These are phyloP conservation scores for Leptopilina drosophilae DNA, from an alignment of 2,888 invertebrate species.

Conservation along the genomic window DNA sequence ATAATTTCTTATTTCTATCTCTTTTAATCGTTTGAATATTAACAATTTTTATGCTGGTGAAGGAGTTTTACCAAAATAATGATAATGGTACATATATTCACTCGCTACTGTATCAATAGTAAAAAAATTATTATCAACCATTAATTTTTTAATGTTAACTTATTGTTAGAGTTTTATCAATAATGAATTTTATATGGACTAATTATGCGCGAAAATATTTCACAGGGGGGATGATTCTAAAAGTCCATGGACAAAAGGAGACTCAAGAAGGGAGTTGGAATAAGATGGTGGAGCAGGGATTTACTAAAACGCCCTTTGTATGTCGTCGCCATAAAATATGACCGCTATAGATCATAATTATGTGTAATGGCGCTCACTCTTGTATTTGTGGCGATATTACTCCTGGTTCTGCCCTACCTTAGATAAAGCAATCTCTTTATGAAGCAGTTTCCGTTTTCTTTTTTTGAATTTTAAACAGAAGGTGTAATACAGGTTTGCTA, in stretches of 20 bases:
- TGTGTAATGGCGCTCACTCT: constrained; percentile 74
- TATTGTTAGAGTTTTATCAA: too few species aligned
- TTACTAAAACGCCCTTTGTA: constrained; percentile 72
- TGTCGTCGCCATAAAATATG: constrained; percentile 72
- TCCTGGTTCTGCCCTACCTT: constrained; percentile 63
- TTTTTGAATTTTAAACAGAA: constrained; percentile 67
- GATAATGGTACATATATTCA: too few species aligned
- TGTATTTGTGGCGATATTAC: constrained; percentile 74
- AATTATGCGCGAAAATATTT: constrained; percentile 72
- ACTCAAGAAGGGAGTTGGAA: constrained; percentile 50
- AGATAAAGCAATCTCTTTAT: constrained; percentile 39
- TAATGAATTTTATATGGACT: constrained; percentile 60
- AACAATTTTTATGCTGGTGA: too few species aligned
- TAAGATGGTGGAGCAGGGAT: constrained; percentile 64
- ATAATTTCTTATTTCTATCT: too few species aligned
- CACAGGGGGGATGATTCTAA: constrained; percentile 57
- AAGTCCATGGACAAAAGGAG: constrained; percentile 52
- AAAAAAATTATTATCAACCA: too few species aligned
- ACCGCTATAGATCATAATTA: constrained; percentile 75
- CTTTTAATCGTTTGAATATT: too few species aligned
- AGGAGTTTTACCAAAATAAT: too few species aligned
- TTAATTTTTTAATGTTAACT: too few species aligned
- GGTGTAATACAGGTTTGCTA: constrained; percentile 69
- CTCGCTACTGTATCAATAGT: too few species aligned
- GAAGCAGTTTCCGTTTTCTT: constrained; percentile 43